Percentiles rank a stretch among this genome's conserved stretches.
Conservation (phyloP, 2,113 vertebrate genomes). For the Petroica traversi region DNA sequence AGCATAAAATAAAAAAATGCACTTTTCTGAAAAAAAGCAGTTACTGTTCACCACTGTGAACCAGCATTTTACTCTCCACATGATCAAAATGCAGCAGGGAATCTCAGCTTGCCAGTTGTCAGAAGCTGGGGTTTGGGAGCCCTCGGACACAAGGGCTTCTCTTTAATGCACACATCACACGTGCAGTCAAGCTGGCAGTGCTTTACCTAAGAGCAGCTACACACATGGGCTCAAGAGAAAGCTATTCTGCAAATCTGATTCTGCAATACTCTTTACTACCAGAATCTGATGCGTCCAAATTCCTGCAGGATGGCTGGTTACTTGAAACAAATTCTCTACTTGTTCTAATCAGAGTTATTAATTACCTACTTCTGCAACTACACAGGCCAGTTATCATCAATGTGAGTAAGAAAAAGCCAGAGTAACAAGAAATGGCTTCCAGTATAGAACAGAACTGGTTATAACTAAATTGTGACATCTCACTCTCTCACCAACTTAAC, state of each 20-base stretch:
- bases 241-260: neutral
- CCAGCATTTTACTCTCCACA: neutral
- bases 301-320: neutral
- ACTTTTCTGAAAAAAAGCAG: neutral
- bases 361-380: neutral
- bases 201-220: neutral
- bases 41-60: neutral
- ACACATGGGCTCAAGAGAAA: neutral
- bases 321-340: neutral
- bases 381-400: neutral
- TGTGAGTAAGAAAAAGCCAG: neutral
- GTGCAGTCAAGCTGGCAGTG: neutral
- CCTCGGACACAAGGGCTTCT: neutral
- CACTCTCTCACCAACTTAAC: neutral
- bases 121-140: neutral
- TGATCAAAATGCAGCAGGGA: neutral
- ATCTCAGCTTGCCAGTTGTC: neutral
- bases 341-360: neutral
- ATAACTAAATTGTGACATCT: neutral
- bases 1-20: neutral
- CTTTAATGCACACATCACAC: neutral
- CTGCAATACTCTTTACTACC: neutral
- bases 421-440: neutral
- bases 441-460: neutral
- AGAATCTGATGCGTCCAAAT: neutral